These are phyloP conservation scores for Luidia sarsii DNA, from an alignment of 53 echinoderm and acorn worm species.

Conservation along the genomic window DNA sequence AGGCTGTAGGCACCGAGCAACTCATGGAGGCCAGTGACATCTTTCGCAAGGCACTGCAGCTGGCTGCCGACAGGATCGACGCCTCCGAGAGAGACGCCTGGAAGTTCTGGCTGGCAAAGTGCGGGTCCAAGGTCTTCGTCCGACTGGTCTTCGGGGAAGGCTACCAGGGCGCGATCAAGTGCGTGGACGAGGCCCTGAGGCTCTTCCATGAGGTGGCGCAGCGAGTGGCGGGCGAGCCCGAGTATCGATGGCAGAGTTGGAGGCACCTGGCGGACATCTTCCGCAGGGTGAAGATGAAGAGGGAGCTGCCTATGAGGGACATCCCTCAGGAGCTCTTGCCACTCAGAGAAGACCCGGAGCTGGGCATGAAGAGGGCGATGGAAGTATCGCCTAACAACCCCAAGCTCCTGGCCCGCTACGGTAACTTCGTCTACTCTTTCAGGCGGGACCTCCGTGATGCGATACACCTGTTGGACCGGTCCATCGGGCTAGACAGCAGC, in stretches of 20 bases:
- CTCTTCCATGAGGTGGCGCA: conserved; percentile 18
- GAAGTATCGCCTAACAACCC: conserved; percentile 1
- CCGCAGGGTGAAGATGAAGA: conserved; percentile 5
- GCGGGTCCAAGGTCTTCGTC: conserved; percentile 22
- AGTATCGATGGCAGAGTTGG: conserved; percentile 41
- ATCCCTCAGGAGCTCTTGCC: neutral
- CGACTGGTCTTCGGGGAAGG: neutral
- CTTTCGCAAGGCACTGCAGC: conserved; percentile 16
- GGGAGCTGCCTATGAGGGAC: neutral
- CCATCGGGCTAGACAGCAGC: conserved; percentile 22
- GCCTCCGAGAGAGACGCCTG: conserved; percentile 26
- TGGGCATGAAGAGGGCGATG: conserved; percentile 27
- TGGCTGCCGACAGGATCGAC: neutral
- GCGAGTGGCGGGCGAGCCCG: neutral
- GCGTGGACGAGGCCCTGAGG: conserved; percentile 6
- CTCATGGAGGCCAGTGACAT: conserved; percentile 1
- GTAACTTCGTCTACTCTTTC: conserved; percentile 33
- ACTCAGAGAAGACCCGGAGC: conserved; percentile 17
- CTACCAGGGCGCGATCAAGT: neutral
- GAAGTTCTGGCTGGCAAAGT: conserved; percentile 31
- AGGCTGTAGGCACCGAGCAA: too few species aligned
- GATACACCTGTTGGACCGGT: conserved; percentile 8
- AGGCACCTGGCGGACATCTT: conserved; percentile 39
- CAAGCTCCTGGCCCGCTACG: conserved; percentile 32
- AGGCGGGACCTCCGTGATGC: conserved; percentile 7